phyloP scores from a whole-genome alignment of 2,888 invertebrate species.

The Pachymerium ferrugineum region DNA sequence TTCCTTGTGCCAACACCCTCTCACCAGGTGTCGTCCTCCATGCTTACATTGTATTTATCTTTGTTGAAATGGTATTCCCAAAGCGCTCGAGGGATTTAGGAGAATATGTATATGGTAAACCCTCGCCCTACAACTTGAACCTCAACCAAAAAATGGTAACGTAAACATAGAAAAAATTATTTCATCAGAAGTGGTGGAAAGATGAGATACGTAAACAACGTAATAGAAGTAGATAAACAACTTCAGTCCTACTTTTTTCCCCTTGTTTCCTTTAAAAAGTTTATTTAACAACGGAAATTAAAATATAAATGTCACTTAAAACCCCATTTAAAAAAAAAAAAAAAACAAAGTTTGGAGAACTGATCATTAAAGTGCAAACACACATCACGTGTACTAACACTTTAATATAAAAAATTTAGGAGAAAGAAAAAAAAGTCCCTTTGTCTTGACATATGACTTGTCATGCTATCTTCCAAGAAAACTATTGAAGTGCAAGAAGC shows the following conservation, averaged over 20 bases:
- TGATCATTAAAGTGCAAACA: neutral
- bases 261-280: too few species aligned
- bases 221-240: too few species aligned
- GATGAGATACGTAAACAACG: too few species aligned
- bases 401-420: too few species aligned
- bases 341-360: too few species aligned
- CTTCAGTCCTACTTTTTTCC: too few species aligned
- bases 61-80: neutral
- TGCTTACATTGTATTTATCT: neutral
- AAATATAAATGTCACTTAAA: too few species aligned
- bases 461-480: neutral
- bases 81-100: neutral
- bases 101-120: neutral
- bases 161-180: neutral
- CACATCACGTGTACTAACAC: neutral
- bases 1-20: neutral
- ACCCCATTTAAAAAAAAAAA: too few species aligned
- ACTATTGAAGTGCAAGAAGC: neutral
- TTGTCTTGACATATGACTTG: constrained; percentile 1
- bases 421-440: neutral
- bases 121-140: neutral
- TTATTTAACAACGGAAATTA: too few species aligned
- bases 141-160: neutral
- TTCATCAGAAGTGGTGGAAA: too few species aligned
- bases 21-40: neutral